Evolutionary conservation across 2,797 vertebrate species (phyloP), one percentile per base, ranked within the genome.

Genomic region (Liparis tanakae): DNA sequence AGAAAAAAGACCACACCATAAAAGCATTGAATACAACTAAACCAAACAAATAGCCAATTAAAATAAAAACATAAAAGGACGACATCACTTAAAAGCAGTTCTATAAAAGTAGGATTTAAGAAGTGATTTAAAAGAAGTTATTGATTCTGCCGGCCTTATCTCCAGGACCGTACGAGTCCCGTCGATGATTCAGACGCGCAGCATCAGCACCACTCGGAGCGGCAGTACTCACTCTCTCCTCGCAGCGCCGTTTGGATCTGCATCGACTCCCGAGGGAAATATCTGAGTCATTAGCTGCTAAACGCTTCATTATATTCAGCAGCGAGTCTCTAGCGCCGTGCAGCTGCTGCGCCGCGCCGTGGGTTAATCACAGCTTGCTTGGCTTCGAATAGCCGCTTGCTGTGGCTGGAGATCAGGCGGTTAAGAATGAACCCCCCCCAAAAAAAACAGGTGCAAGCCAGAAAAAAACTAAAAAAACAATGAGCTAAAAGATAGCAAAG

Each of bases 231-330:
- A 3, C 3, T 60, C 3, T 60, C 61, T 50, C 34, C 33, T 55
- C 33, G 4, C 10, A 37, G n/a, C 20, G 61, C 20, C 8, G 57
- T 18, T 59, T 36, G 53, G 12, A 36, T 44, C 25, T 58, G 25
- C 44, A 22, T 7, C 36, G 18, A 3, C 69, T 62, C 58, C 54
- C 36, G 15, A 78, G 51, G 51, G 30, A 67, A 63, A 72, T 44
- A 57, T n/a, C 6, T 17, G 51, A 17, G 14, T 50, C 41, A 62
- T 58, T 36, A 64, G 34, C 53, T 10, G 15, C 44, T 53, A 57
- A 67, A 67, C 44, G 14, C 48, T 43, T 54, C 51, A 43, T 54
- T 25, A 56, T 22, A n/a, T 34, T 51, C 18, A 8, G 13, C 17
- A 41, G 18, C 12, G 20, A 20, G n/a, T 18, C 30, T 55, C 46